Conservation (phyloP, 2,888 invertebrate genomes). For the Melanchra persicariae region DNA sequence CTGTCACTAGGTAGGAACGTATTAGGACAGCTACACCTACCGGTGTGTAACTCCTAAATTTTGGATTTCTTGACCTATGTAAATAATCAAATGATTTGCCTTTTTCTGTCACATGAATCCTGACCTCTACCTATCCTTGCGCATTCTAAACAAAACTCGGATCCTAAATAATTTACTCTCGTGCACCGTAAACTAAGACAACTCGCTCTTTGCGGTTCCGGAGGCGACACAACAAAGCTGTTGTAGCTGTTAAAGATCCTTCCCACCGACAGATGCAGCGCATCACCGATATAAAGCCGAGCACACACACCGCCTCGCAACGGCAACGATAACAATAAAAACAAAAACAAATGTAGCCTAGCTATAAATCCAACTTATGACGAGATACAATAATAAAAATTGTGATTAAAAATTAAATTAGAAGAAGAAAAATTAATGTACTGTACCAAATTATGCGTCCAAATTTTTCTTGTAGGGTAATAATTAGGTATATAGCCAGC, state of each 20-base stretch:
- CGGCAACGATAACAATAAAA: conserved; percentile 65
- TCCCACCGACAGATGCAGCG: conserved; percentile 62
- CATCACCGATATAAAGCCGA: conserved; percentile 40
- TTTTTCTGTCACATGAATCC: conserved; percentile 1
- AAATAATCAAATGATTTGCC: conserved; percentile 16
- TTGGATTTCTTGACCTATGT: background rate
- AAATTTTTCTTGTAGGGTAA: conserved; percentile 81
- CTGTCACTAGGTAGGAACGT: background rate
- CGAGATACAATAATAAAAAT: conserved; percentile 86
- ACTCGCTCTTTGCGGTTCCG: conserved; percentile 55
- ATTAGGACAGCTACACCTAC: too few relatives aligned
- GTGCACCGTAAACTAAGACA: background rate
- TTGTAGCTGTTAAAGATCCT: conserved; percentile 21
- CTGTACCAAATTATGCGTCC: conserved; percentile 88
- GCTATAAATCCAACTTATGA: conserved; percentile 79
- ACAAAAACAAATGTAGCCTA: conserved; percentile 68
- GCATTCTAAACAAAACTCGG: conserved; percentile 22
- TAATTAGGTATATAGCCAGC: conserved; percentile 69
- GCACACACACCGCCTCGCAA: conserved; percentile 42
- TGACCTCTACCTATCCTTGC: background rate
- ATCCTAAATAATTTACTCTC: conserved; percentile 35
- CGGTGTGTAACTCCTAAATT: too few relatives aligned
- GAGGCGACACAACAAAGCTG: conserved; percentile 5
- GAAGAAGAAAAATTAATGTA: conserved; percentile 73
- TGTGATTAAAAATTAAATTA: conserved; percentile 80